Evolutionary conservation across 2,797 vertebrate species (phyloP).

Genomic region (Labroides dimidiatus): DNA sequence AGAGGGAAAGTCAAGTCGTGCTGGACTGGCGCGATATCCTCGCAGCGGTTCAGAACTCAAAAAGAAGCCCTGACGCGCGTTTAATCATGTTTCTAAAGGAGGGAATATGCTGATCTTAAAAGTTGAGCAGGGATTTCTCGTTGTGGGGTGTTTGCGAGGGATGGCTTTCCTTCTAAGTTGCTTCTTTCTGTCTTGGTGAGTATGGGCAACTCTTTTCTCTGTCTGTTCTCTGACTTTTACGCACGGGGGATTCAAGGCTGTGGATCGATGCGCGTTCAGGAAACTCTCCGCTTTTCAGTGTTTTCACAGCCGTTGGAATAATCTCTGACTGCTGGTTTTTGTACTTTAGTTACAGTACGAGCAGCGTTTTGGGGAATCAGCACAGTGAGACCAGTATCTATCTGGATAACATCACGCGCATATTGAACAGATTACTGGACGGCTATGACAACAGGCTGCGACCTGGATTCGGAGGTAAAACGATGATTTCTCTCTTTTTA

Average conservation of each 20-base stretch:
- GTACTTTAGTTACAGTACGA: slow-evolving; percentile 80
- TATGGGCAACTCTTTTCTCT: slow-evolving; percentile 70
- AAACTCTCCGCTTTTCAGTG: slow-evolving; percentile 35
- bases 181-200: slow-evolving; percentile 90
- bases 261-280: slow-evolving; percentile 25
- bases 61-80: slow-evolving; percentile 56
- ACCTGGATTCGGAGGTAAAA: slow-evolving; percentile 93
- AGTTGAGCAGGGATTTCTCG: slow-evolving; percentile 82
- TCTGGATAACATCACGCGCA: slow-evolving; percentile 93
- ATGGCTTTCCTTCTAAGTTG: slow-evolving; percentile 89
- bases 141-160: slow-evolving; percentile 71
- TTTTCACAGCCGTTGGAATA: slow-evolving; percentile 16
- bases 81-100: slow-evolving; percentile 73
- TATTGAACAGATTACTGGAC: slow-evolving; percentile 93
- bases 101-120: slow-evolving; percentile 77
- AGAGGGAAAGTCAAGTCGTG: slow-evolving; percentile 78
- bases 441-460: slow-evolving; percentile 96
- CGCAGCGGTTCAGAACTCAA: slow-evolving; percentile 67
- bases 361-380: slow-evolving; percentile 79
- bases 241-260: slow-evolving; percentile 45
- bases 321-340: slow-evolving; percentile 25
- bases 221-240: slow-evolving; percentile 73
- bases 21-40: slow-evolving; percentile 78
- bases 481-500: neutral
- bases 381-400: slow-evolving; percentile 84